Evolutionary conservation across 2,113 vertebrate genomes (phyloP).

Genomic region (Sminthopsis crassicaudata): DNA sequence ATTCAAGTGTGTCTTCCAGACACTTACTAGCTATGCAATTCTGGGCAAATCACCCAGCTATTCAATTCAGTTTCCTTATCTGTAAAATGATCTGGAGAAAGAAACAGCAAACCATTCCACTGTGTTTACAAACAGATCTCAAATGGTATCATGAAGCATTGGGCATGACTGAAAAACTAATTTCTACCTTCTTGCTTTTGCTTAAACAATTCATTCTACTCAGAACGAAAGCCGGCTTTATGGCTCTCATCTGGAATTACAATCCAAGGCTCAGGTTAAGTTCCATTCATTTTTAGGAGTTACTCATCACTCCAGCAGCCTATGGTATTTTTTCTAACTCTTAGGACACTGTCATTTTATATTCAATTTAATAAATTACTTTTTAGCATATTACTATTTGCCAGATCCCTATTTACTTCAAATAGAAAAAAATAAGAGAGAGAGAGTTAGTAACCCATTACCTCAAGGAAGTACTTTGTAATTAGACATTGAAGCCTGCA

Average conservation of each 20-base stretch:
- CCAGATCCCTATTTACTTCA: too few species aligned
- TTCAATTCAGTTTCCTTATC: neutral
- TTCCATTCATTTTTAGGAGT: neutral
- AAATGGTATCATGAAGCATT: neutral
- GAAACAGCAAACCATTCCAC: neutral
- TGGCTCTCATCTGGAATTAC: neutral
- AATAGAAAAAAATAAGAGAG: neutral
- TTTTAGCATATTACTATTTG: neutral
- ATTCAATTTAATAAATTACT: neutral
- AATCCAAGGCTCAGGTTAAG: neutral
- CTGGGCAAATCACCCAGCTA: neutral
- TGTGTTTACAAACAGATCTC: neutral
- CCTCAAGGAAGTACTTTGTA: neutral
- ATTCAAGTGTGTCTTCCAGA: neutral
- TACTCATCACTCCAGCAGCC: neutral
- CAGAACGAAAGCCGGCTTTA: neutral
- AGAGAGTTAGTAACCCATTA: neutral
- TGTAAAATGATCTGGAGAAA: neutral
- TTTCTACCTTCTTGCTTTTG: neutral
- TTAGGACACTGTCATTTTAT: neutral
- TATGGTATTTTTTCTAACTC: neutral
- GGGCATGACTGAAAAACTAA: neutral
- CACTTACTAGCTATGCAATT: neutral
- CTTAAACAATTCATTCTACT: neutral
- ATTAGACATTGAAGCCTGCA: neutral